Evolutionary conservation across 1,140 invertebrate species (phyloP).

Genomic region (Dreissena polymorpha): DNA sequence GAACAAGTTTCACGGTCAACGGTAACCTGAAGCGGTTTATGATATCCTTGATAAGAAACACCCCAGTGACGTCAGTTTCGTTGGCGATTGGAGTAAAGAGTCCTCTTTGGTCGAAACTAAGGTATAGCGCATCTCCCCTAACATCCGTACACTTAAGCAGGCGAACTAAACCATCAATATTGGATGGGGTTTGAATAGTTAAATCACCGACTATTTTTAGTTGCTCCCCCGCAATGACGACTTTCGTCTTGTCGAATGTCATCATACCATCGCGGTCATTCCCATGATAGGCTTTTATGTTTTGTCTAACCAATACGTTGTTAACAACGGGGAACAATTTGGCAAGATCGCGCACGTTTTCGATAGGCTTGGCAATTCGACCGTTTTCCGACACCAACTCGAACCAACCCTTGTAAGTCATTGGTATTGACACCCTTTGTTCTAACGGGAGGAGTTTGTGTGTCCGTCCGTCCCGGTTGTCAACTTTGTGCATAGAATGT

Average conservation of each 20-base stretch:
- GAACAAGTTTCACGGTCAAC: conserved; percentile 93
- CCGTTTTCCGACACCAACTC: conserved; percentile 96
- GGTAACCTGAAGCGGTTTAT: conserved; percentile 91
- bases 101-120: conserved; percentile 92
- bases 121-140: conserved; percentile 90
- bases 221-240: conserved; percentile 89
- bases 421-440: conserved; percentile 86
- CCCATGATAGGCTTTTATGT: conserved; percentile 87
- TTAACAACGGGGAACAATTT: conserved; percentile 85
- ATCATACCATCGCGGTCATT: conserved; percentile 81
- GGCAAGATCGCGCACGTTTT: conserved; percentile 91
- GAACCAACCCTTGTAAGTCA: conserved; percentile 94
- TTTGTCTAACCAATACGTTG: conserved; percentile 88
- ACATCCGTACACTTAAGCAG: conserved; percentile 93
- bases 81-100: conserved; percentile 94
- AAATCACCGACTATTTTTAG: conserved; percentile 88
- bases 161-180: conserved; percentile 80
- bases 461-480: conserved; percentile 83
- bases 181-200: conserved; percentile 77
- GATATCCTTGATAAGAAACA: conserved; percentile 90
- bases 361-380: conserved; percentile 91
- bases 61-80: conserved; percentile 95
- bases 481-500: conserved; percentile 95
- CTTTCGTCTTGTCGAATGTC: conserved; percentile 83
- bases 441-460: conserved; percentile 81